phyloP scores from a whole-genome alignment of 2,113 vertebrate genomes.

The Alligator mississippiensis region DNA sequence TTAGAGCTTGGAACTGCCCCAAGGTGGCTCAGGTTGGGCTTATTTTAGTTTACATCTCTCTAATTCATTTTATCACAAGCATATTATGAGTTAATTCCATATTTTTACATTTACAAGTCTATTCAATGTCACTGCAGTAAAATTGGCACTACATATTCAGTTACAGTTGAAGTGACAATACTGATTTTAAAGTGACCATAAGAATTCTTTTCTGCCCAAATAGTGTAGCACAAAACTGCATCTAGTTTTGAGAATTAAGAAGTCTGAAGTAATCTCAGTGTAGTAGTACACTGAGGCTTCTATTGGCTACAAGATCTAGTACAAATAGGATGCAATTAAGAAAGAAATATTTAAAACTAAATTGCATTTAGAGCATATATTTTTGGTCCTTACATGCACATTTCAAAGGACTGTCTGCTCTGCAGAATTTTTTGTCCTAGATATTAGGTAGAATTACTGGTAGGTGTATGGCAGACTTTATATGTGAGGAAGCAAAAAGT shows the following conservation, averaged over 20 bases:
- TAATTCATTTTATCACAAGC: neutral
- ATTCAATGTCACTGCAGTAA: neutral
- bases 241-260: neutral
- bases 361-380: neutral
- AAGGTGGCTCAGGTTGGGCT: neutral
- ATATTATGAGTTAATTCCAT: neutral
- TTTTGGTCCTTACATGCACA: neutral
- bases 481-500: conserved; percentile 6
- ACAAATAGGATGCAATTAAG: neutral
- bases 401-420: neutral
- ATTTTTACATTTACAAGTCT: neutral
- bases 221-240: neutral
- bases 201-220: neutral
- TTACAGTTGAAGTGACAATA: neutral
- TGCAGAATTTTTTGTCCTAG: neutral
- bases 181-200: neutral
- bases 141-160: neutral
- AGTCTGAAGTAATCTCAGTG: neutral
- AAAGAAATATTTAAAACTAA: neutral
- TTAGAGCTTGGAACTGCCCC: neutral
- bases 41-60: neutral
- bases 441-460: neutral
- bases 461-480: neutral
- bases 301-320: neutral
- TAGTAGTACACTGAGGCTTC: neutral